Base-by-base conservation (phyloP, 2,113 vertebrate species). In the Centrocercus urophasianus region DNA sequence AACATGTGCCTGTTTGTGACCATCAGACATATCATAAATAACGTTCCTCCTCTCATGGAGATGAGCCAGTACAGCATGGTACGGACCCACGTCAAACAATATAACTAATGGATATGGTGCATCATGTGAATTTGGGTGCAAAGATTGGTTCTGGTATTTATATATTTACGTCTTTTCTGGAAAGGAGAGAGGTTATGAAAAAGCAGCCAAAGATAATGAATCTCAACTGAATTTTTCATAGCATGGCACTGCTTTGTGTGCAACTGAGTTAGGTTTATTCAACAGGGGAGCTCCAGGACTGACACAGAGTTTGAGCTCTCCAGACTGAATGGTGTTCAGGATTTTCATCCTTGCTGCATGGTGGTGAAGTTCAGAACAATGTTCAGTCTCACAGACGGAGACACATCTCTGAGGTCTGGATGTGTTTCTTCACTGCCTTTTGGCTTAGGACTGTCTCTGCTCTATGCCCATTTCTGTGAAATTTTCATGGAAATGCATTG, bases 401-500 rank as follows among this genome's bases (percentile, higher is more conserved):
- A 25, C 16, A 13, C 6, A 8, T 25, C 15, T 34, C 45, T 27
- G 10, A 78, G 54, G 20, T 64, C 34, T 80, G 61, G 16, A 65
- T 71, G 74, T 90, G 6, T 28, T 43, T 45, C 64, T 76, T 78
- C 54, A 16, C 60, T 89, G 25, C 13, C 36, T 75, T 56, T 86
- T 95, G 90, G 76, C 86, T 80, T 38, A n/a, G 17, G 16, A 30
- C 22, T 47, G 48, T 78, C 52, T 60, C 65, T 47, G 7, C 64
- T 54, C 30, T 71, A 7, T 67, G 73, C 43, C 52, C 64, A 81
- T 34, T 61, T 40, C 16, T n/a, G 80, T 77, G 83, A 92, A 86
- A 84, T 67, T 75, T 90, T 78, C 81, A 72, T 78, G 60, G 83
- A 95, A 95, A 84, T n/a, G 45, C 43, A 38, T 24, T 82, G 81